Conservation (phyloP, 2,113 vertebrate species). For the Rhea pennata region DNA sequence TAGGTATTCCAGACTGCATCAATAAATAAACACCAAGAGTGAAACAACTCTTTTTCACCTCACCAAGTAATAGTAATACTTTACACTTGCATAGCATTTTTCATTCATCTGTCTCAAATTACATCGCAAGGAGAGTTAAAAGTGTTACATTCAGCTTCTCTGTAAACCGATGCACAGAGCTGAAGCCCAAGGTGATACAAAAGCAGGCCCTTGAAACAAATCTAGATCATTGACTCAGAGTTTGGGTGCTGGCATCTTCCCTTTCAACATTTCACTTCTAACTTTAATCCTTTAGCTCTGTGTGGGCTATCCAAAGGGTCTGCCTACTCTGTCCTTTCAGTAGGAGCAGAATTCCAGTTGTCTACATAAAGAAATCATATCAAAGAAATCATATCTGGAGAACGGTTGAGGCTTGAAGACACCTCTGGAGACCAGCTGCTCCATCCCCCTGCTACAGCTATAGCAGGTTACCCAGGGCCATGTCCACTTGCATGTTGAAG, state of each 20-base stretch:
- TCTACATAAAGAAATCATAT: not conserved
- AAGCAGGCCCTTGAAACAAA: not conserved
- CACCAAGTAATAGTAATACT: not conserved
- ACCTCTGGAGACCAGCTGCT: not conserved
- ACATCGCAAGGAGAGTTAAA: not conserved
- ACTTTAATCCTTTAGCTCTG: not conserved
- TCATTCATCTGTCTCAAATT: conserved; percentile 7
- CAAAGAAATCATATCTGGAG: too few relatives aligned
- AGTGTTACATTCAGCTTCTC: not conserved
- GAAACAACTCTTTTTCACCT: not conserved
- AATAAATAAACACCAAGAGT: not conserved
- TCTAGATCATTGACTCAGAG: not conserved
- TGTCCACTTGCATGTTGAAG: fast-evolving
- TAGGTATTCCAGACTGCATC: not conserved
- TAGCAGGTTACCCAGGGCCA: not conserved
- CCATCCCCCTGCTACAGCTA: not conserved
- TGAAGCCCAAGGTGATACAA: not conserved
- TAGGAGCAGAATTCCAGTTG: not conserved
- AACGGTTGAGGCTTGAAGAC: fast-evolving
- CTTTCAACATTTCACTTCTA: not conserved
- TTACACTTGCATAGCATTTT: not conserved
- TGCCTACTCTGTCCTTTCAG: not conserved
- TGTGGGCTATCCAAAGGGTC: fast-evolving
- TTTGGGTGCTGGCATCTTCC: not conserved
- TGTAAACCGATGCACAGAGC: not conserved